phyloP scores from a whole-genome alignment of 2,888 invertebrate species.

The Philonicus albiceps region DNA sequence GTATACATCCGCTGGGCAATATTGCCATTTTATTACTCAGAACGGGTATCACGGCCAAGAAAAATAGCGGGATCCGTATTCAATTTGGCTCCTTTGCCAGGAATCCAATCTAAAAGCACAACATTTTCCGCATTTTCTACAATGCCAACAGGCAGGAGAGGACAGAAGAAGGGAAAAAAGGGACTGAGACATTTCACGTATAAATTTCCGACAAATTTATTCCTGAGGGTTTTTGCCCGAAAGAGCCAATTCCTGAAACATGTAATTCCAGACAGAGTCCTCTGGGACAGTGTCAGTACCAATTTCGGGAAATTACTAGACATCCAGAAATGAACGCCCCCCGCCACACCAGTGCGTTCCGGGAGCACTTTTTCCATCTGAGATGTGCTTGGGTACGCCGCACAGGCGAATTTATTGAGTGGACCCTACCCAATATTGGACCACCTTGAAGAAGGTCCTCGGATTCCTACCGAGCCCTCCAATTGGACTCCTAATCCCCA shows the following conservation, averaged over 20 bases:
- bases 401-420: constrained; percentile 23
- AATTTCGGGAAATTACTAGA: constrained; percentile 38
- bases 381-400: background rate
- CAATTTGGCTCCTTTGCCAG: constrained; percentile 8
- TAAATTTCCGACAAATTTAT: constrained; percentile 38
- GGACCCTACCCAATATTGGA: background rate
- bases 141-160: background rate
- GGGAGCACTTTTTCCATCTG: background rate
- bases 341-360: background rate
- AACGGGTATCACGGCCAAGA: background rate
- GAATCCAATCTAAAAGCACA: constrained; percentile 17
- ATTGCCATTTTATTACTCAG: constrained; percentile 21
- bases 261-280: constrained; percentile 31
- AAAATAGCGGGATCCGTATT: background rate
- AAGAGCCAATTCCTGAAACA: constrained; percentile 27
- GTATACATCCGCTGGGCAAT: background rate
- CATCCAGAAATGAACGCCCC: constrained; percentile 12
- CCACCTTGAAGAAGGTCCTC: background rate
- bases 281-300: constrained; percentile 33
- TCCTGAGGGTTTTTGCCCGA: constrained; percentile 13
- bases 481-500: constrained; percentile 33
- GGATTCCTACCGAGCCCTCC: constrained; percentile 11
- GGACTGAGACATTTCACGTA: constrained; percentile 20
- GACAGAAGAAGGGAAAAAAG: background rate
- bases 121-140: constrained; percentile 20